These are phyloP conservation scores for Phalacrocorax pelagicus DNA, from an alignment of 2,113 vertebrate genomes.

Conservation along the genomic window DNA sequence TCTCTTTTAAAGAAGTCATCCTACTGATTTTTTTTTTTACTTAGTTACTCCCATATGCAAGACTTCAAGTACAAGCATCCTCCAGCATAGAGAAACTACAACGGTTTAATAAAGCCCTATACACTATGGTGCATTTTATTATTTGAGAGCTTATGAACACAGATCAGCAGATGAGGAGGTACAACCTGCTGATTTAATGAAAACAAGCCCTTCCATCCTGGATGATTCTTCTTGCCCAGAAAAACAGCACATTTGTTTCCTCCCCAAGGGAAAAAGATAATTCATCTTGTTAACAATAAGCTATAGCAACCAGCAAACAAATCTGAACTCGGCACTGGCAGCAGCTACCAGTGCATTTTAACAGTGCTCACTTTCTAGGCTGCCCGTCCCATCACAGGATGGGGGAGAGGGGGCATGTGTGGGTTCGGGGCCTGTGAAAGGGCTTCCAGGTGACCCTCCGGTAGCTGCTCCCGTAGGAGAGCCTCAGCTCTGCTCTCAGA, in stretches of 20 bases:
- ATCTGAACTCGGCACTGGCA: neutral
- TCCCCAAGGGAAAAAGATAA: neutral
- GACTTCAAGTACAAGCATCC: neutral
- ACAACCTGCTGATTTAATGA: neutral
- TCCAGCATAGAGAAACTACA: neutral
- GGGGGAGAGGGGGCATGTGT: rapidly evolving
- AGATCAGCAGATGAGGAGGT: neutral
- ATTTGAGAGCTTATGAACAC: neutral
- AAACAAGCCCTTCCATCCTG: neutral
- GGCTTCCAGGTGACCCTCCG: neutral
- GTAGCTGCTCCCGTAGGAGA: neutral
- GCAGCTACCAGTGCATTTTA: neutral
- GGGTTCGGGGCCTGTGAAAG: neutral
- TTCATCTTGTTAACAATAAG: neutral
- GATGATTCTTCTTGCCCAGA: neutral
- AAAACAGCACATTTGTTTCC: neutral
- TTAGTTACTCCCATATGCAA: neutral
- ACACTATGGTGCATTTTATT: neutral
- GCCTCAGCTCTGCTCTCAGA: neutral
- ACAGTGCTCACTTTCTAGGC: neutral
- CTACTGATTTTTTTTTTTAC: neutral
- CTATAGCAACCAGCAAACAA: neutral
- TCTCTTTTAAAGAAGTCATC: neutral
- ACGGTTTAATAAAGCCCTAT: neutral
- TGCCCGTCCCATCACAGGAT: neutral